Evolutionary conservation across 2,888 invertebrate species (phyloP), one percentile per base, ranked within the genome.

Genomic region (Brenthis daphne): DNA sequence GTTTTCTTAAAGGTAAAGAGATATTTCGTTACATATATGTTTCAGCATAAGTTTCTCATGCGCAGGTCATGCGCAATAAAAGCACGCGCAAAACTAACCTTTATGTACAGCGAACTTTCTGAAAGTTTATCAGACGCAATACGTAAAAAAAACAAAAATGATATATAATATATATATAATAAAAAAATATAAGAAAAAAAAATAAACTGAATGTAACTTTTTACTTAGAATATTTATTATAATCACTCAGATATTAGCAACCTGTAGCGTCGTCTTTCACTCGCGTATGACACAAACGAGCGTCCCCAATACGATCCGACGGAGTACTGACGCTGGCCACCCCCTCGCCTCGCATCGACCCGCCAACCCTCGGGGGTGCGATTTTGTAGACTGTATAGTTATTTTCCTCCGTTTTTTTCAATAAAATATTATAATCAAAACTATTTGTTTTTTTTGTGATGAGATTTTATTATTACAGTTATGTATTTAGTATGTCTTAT

Each of bases 21-120:
- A 50, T 50, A 60, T 29, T 16, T 50, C 50, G 29, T 50, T 29
- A 50, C 37, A 43, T 43, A 43, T 43, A 11, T 50, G 29, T 33
- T 50, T 53, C 50, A 53, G 11, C 47, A n/a, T 69, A 60, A 82
- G 83, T 87, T 79, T 82, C 87, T 87, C 88, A 79, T 86, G 89
- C 89, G 88, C 89, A 88, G 85, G 78, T 83, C 90, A 88, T 89
- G 89, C 89, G 89, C 89, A 87, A 73, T 81, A 73, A 53, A 57
- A 3, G 12, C 71, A 70, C 78, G 75, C 75, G 79, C 81, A 65
- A 86, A 79, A 77, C 67, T 80, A 77, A 76, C 73, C 80, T 79
- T 84, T 67, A 65, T 64, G 70, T 29, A 78, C 75, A 68, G 68
- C 76, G 82, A 84, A 80, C 83, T 82, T 80, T 77, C 73, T 68